phyloP scores from a whole-genome alignment of 2,888 invertebrate species.

The Drosophila nr. fundita region DNA sequence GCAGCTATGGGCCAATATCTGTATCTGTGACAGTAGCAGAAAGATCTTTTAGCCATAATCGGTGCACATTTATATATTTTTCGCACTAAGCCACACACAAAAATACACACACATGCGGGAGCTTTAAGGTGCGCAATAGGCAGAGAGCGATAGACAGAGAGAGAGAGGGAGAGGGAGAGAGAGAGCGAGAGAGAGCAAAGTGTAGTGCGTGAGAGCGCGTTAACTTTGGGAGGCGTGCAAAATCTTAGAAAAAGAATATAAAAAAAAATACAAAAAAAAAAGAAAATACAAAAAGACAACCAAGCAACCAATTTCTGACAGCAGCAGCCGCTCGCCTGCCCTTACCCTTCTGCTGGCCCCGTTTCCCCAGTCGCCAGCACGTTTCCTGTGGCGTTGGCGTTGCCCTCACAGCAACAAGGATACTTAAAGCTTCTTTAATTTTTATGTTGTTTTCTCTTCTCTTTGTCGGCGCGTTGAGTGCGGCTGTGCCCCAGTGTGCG shows the following conservation, averaged over 20 bases:
- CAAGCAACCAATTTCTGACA: constrained; percentile 54
- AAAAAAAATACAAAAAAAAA: constrained; percentile 13
- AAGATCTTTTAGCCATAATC: constrained; percentile 75
- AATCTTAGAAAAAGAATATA: constrained; percentile 53
- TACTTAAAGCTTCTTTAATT: constrained; percentile 82
- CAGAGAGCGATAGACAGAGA: constrained; percentile 24
- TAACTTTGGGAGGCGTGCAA: constrained; percentile 68
- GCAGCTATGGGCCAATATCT: constrained; percentile 31
- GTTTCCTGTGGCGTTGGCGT: constrained; percentile 60
- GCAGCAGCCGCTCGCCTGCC: constrained; percentile 7
- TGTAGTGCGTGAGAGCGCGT: constrained; percentile 71
- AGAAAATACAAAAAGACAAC: constrained; percentile 38
- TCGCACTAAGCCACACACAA: constrained; percentile 19
- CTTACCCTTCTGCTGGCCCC: constrained; percentile 14
- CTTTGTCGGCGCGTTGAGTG: constrained; percentile 64
- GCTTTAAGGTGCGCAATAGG: constrained; percentile 67
- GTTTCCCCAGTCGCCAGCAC: constrained; percentile 5
- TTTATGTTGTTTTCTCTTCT: constrained; percentile 79
- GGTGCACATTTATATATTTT: constrained; percentile 73
- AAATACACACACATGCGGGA: constrained; percentile 29
- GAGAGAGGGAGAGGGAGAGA: constrained; percentile 21
- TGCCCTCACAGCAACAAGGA: constrained; percentile 63
- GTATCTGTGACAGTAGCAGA: constrained; percentile 50
- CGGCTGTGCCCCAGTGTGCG: constrained; percentile 30
- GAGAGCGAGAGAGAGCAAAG: constrained; percentile 13